Evolutionary conservation across 35 echinoderm and acorn worm species (phyloP).

Genomic region (Lytechinus pictus): DNA sequence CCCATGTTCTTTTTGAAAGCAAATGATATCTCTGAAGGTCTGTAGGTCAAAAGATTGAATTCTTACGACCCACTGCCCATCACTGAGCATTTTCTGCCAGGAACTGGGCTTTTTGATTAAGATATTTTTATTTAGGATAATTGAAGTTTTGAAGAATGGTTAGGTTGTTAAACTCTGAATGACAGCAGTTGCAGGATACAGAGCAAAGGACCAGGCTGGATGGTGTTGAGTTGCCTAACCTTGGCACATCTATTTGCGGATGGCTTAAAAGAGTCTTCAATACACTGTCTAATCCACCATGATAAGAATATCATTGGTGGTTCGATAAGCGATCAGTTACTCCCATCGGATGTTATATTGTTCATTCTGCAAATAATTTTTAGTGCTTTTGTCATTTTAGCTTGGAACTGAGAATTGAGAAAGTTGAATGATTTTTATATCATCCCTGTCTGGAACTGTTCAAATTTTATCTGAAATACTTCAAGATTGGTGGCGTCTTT

Average conservation of each 20-base stretch:
- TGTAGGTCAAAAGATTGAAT: background rate
- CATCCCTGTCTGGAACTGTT: too few species aligned
- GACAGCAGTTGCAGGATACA: background rate
- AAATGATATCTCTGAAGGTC: background rate
- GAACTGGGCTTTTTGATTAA: background rate
- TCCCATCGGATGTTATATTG: background rate
- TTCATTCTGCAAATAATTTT: too few species aligned
- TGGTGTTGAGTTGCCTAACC: background rate
- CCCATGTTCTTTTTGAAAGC: background rate
- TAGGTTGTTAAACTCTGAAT: background rate
- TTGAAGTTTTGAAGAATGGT: background rate
- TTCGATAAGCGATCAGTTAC: background rate
- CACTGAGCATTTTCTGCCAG: background rate
- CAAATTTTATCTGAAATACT: too few species aligned
- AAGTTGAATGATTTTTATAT: too few species aligned
- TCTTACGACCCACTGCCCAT: background rate
- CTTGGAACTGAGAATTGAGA: too few species aligned
- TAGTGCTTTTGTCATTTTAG: too few species aligned
- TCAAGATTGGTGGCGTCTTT: too few species aligned
- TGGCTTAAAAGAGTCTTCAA: background rate
- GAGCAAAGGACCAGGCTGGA: background rate
- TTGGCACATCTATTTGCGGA: background rate
- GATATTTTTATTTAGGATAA: background rate
- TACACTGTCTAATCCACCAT: background rate
- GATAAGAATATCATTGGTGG: background rate